phyloP scores from a whole-genome alignment of 2,797 vertebrate genomes.

The Gadopsis marmoratus region DNA sequence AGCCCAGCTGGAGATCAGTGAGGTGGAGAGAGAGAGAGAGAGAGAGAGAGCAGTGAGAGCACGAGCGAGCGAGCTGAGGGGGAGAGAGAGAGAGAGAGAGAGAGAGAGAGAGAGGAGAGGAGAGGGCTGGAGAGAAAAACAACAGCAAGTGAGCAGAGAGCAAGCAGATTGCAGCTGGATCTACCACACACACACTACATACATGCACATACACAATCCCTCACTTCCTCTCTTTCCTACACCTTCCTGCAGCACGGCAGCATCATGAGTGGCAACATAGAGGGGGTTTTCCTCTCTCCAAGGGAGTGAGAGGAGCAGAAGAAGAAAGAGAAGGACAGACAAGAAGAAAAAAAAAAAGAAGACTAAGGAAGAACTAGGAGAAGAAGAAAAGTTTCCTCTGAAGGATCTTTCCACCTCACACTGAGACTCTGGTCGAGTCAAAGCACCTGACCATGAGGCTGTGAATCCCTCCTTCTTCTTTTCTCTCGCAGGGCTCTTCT shows the following conservation, averaged over 20 bases:
- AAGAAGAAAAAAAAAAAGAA: not conserved
- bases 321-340: constrained; percentile 14
- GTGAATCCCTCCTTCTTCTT: constrained; percentile 37
- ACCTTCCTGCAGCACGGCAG: constrained; percentile 37
- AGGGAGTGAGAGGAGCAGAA: constrained; percentile 44
- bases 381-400: constrained; percentile 44
- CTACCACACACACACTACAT: constrained; percentile 16
- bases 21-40: constrained; percentile 38
- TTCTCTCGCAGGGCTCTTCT: constrained; percentile 21
- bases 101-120: constrained; percentile 50
- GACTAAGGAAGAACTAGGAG: not conserved
- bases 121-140: constrained; percentile 48
- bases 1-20: constrained; percentile 78
- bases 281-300: constrained; percentile 30
- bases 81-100: constrained; percentile 40
- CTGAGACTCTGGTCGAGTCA: not conserved
- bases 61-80: constrained; percentile 47
- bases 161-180: constrained; percentile 71
- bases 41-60: constrained; percentile 47
- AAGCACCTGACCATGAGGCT: constrained; percentile 36
- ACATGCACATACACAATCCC: constrained; percentile 16
- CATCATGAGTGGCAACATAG: constrained; percentile 49
- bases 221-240: constrained; percentile 35
- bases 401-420: constrained; percentile 19
- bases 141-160: constrained; percentile 51